A percentile compares a stretch with the other conserved stretches of the same genome.
Conservation (phyloP, 2,888 invertebrate species). For the Sarcophaga rosellei region DNA sequence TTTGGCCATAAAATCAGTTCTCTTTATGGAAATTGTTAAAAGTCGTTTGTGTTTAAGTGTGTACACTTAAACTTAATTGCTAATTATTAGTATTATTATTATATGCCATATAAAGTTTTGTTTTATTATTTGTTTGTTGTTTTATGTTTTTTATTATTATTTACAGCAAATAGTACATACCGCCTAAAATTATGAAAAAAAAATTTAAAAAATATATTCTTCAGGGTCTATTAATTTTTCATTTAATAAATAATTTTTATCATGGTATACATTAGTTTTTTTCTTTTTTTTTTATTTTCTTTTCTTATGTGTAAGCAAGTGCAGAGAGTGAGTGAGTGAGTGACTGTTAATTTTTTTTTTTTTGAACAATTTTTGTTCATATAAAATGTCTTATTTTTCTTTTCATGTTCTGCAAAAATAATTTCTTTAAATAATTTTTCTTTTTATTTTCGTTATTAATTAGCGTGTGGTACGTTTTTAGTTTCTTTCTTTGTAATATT, state of each 20-base stretch:
- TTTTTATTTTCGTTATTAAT: conserved; percentile 19
- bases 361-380: background rate
- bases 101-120: background rate
- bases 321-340: too few species aligned
- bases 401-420: conserved; percentile 17
- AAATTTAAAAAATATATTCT: conserved; percentile 57
- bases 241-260: conserved; percentile 39
- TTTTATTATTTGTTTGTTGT: background rate
- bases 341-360: too few species aligned
- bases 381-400: background rate
- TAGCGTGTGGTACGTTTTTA: conserved; percentile 31
- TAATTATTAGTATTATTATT: conserved; percentile 4
- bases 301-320: conserved; percentile 1
- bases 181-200: background rate
- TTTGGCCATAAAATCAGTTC: background rate
- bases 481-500: background rate
- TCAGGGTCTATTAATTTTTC: conserved; percentile 67
- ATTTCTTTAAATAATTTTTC: background rate
- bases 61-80: background rate
- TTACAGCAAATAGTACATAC: conserved; percentile 14
- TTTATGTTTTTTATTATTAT: conserved; percentile 2
- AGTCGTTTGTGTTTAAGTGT: background rate
- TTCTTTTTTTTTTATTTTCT: background rate
- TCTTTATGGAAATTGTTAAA: background rate
- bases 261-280: conserved; percentile 43